Base-by-base conservation (phyloP, 53 echinoderm and acorn worm species). In the Paracentrotus lividus region DNA sequence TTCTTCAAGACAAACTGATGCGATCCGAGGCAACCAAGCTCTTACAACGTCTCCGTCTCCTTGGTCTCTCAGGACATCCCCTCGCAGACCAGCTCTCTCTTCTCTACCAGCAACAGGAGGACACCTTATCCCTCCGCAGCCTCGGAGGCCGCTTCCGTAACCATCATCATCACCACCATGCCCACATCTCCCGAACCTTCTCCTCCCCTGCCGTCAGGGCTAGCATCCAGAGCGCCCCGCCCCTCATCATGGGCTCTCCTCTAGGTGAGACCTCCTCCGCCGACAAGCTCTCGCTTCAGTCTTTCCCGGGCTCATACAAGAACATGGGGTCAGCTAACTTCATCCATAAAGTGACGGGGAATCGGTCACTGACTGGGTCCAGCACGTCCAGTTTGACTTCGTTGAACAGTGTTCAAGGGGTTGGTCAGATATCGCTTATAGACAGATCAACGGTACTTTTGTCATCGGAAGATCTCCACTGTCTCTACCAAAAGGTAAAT, bases 1-100 rank as follows among this genome's bases (percentile, higher is more conserved):
- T 96, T 88, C 42, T 93, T 53, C 92, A 92, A 66, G 94, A 96
- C 81, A 76, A 88, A 49, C 88, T 94, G 88, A 81, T 96, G 88
- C 94, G 96, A 8, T 93, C 93, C 27, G 96, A 96, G 47, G 92
- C 96, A 38, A 94, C 95, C 57, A 88, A 93, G 58, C 92, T 96
- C 18, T 86, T 96, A 44, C 89, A 95, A 75, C 93, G 96, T 15
- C 95, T 96, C 21, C 95, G 95, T 5, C 91, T 95, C 29, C 94
- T 96, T 49, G 90, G 94, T 16, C 92, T 92, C 42, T 92, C 92
- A 31, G 81, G 78, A 40, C 92, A 92, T 61, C 92, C 92, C 43
- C 92, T 92, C 6, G 92, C 92, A 10, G 92, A 92, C 42, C 92
- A 92, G 58, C 84, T 92, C 13, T 77, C 92, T 8, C 92, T 92